Evolutionary conservation across 2,888 invertebrate species (phyloP).

Genomic region (Elmis aenea): DNA sequence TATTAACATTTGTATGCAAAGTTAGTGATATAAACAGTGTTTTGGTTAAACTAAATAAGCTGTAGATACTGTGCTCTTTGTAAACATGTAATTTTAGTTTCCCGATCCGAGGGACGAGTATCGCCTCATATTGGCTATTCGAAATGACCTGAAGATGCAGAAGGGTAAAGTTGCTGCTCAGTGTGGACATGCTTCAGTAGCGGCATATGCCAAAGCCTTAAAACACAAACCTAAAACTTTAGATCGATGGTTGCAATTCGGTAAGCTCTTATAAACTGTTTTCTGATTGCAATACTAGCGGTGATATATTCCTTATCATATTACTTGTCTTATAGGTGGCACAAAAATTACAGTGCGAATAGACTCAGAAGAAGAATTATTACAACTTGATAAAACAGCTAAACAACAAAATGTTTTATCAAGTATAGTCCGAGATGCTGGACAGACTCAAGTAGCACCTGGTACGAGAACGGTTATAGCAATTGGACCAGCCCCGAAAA

Average conservation of each 20-base stretch:
- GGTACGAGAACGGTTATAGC: conserved; percentile 88
- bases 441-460: conserved; percentile 85
- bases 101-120: conserved; percentile 52
- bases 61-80: neutral
- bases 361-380: conserved; percentile 70
- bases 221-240: conserved; percentile 58
- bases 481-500: conserved; percentile 83
- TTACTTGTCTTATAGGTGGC: conserved; percentile 51
- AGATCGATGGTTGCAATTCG: conserved; percentile 50
- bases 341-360: conserved; percentile 83
- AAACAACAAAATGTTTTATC: conserved; percentile 64
- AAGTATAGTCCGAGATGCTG: conserved; percentile 82
- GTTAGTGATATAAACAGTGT: conserved; percentile 2
- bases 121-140: conserved; percentile 80
- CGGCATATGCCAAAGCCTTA: conserved; percentile 70
- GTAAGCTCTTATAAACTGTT: conserved; percentile 13
- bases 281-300: too few relatives aligned
- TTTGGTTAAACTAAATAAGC: too few relatives aligned
- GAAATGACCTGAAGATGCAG: conserved; percentile 90
- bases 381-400: conserved; percentile 65
- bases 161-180: conserved; percentile 94
- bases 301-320: conserved; percentile 2
- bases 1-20: neutral
- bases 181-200: conserved; percentile 91
- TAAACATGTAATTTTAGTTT: conserved; percentile 31